These are phyloP conservation scores for Petrocephalus microphthalmus DNA, from an alignment of 2,113 vertebrate genomes.

Conservation along the genomic window DNA sequence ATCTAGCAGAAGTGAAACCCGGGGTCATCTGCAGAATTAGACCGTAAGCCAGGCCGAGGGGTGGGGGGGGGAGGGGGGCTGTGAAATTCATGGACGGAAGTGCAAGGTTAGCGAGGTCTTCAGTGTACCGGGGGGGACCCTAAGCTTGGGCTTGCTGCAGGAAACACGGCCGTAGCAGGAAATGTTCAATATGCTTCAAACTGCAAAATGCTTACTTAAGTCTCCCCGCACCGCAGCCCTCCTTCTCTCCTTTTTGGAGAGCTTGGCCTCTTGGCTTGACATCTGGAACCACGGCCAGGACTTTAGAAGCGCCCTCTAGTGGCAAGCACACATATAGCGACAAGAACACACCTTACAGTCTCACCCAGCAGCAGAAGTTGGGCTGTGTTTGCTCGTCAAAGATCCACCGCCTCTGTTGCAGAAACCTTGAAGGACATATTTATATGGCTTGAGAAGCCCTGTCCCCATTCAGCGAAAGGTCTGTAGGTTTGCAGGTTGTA, in stretches of 20 bases:
- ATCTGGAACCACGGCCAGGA: not conserved
- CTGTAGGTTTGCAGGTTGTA: not conserved
- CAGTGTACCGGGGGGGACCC: not conserved
- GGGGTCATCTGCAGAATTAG: not conserved
- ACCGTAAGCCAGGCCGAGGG: not conserved
- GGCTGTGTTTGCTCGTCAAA: not conserved
- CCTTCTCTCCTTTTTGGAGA: not conserved
- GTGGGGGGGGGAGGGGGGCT: not conserved
- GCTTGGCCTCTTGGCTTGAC: not conserved
- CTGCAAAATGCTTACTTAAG: not conserved
- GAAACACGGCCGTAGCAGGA: not conserved
- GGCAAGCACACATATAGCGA: conserved; percentile 41
- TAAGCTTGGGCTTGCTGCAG: not conserved
- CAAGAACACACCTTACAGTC: conserved; percentile 22
- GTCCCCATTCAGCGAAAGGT: not conserved
- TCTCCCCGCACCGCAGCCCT: not conserved
- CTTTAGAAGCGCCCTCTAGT: conserved; percentile 32
- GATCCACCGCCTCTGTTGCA: not conserved
- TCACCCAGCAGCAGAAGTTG: not conserved
- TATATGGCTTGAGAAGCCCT: conserved; percentile 16
- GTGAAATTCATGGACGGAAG: not conserved
- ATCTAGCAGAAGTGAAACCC: not conserved
- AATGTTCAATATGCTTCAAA: not conserved
- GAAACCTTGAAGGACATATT: not conserved
- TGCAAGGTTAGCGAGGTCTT: not conserved